Percentiles rank a stretch among this genome's conserved stretches.
Conservation (phyloP, 2,888 invertebrate species). For the Philereme vetulata region DNA sequence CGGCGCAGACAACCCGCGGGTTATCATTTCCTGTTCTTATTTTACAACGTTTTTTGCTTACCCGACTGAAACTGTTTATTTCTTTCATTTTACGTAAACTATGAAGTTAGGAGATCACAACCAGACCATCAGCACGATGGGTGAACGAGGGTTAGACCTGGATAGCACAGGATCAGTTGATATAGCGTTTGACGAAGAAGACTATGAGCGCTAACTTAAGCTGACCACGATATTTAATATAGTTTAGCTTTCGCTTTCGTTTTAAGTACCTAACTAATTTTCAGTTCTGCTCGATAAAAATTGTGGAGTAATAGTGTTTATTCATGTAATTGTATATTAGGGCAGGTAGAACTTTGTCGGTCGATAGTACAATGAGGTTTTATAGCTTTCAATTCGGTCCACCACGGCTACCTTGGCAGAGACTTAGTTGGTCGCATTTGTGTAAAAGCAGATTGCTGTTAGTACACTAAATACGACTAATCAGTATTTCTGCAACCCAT, state of each 20-base stretch:
- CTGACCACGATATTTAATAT: too few relatives aligned
- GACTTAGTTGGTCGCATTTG: conserved; percentile 25
- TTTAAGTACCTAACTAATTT: conserved; percentile 13
- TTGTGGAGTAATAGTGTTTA: conserved; percentile 67
- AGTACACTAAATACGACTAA: too few relatives aligned
- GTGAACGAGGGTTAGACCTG: too few relatives aligned
- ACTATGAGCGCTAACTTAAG: too few relatives aligned
- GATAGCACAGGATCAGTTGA: too few relatives aligned
- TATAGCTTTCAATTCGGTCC: conserved; percentile 68
- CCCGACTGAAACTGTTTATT: conserved; percentile 54
- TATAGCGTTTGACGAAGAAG: too few relatives aligned
- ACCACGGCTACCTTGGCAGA: conserved; percentile 27
- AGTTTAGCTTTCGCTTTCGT: too few relatives aligned
- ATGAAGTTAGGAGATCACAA: background rate
- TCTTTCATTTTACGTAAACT: conserved; percentile 27
- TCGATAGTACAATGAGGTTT: conserved; percentile 56
- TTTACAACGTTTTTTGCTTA: conserved; percentile 78
- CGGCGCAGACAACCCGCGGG: conserved; percentile 73
- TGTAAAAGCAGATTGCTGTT: background rate
- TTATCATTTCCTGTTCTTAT: conserved; percentile 83
- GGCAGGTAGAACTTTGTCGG: conserved; percentile 65
- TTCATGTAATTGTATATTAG: conserved; percentile 77
- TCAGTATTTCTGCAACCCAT: too few relatives aligned
- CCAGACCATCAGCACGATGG: too few relatives aligned
- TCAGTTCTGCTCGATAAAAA: conserved; percentile 64